Evolutionary conservation across 2,113 vertebrate species (phyloP), one percentile per base, ranked within the genome.

Genomic region (Dipodomys merriami): DNA sequence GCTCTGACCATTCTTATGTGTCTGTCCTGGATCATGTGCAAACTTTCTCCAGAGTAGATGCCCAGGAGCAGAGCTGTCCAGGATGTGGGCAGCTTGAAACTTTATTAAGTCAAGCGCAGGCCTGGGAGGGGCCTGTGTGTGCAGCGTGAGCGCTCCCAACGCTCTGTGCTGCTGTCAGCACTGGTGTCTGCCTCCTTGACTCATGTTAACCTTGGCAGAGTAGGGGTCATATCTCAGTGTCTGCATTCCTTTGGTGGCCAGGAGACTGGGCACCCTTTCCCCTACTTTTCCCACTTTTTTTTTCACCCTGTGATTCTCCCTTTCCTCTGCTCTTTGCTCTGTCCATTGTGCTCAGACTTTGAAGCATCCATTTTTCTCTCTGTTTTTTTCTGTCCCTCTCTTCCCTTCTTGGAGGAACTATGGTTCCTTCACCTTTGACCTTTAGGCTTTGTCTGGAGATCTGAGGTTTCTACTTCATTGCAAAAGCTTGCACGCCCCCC

Each of bases 131-230:
- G 7, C 49, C 68, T 7, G 0, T 4, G 22, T 3, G 0, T 16
- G 2, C n/a, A 3, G 1, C 15, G 19, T 1, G 0, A 5, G 1
- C 19, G 23, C 30, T n/a, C 39, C 1, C 0, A 1, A 15, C 15
- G 1, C 39, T 83, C 60, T 18, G 13, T 1, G 0, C 6, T 9
- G 30, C 11, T 25, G 1, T 2, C 29, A 16, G 29, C 13, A 10
- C 27, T 12, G 33, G 18, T 5, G 0, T 23, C 20, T 0, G 0
- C 19, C 12, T 11, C 15, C 71, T 33, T 73, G 6, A 6, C 12
- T 9, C 5, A 3, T 1, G 30, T 33, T 22, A 11, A 0, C 53
- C 29, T 96, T 62, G 15, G 68, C n/a, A 7, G 85, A 44, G 2
- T 2, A 27, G 65, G 3, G 46, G 46, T 9, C 2, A 3, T 3